These are phyloP conservation scores for Lapara coniferarum DNA, from an alignment of 2,888 invertebrate genomes.

Conservation along the genomic window DNA sequence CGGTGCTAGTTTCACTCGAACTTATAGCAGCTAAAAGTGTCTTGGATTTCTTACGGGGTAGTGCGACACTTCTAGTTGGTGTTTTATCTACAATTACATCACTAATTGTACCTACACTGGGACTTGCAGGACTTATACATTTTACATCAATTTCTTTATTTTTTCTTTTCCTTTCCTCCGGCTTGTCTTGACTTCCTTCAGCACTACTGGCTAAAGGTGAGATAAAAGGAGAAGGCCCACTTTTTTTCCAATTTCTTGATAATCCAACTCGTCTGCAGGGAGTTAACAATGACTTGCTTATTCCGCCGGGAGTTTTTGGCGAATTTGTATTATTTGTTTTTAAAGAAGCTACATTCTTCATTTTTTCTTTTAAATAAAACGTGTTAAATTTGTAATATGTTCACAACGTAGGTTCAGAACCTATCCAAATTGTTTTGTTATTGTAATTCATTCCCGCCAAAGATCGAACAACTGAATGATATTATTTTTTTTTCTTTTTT, in stretches of 20 bases:
- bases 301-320: slow-evolving; percentile 78
- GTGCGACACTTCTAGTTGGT: slow-evolving; percentile 53
- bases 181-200: slow-evolving; percentile 44
- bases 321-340: slow-evolving; percentile 58
- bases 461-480: slow-evolving; percentile 26
- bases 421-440: slow-evolving; percentile 26
- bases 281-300: slow-evolving; percentile 78
- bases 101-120: slow-evolving; percentile 2
- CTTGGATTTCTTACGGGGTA: slow-evolving; percentile 63
- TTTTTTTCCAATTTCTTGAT: slow-evolving; percentile 73
- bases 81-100: slow-evolving; percentile 42
- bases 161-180: slow-evolving; percentile 56
- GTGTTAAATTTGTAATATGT: too few relatives aligned
- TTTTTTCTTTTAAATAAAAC: slow-evolving; percentile 31
- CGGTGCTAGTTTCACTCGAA: slow-evolving; percentile 31
- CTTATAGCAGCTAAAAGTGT: slow-evolving; percentile 45
- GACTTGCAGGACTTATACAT: slow-evolving; percentile 29
- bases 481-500: too few relatives aligned
- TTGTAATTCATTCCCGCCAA: slow-evolving; percentile 41
- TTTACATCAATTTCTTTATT: slow-evolving; percentile 42
- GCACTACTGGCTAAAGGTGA: slow-evolving; percentile 58
- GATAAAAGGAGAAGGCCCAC: slow-evolving; percentile 66
- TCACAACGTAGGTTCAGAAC: not conserved
- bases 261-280: slow-evolving; percentile 81
- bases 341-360: slow-evolving; percentile 60